phyloP scores from a whole-genome alignment of 2,888 invertebrate species.

The Pristionchus arcanus region DNA sequence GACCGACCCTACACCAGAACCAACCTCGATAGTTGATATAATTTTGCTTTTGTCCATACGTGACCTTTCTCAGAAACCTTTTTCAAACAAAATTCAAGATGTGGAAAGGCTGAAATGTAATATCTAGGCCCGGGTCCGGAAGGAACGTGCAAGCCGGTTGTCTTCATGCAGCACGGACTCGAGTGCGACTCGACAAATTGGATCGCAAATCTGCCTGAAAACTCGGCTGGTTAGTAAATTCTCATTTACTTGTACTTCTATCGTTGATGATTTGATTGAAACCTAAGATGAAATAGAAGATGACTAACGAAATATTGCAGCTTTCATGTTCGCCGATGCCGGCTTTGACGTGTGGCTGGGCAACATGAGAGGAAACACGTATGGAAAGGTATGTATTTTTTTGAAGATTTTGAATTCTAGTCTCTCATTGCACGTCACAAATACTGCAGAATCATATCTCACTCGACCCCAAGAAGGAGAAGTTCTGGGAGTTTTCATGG shows the following conservation, averaged over 20 bases:
- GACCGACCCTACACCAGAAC: too few species aligned
- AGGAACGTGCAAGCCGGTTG: constrained; percentile 66
- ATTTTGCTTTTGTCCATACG: too few species aligned
- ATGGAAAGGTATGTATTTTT: constrained; percentile 83
- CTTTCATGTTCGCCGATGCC: constrained; percentile 79
- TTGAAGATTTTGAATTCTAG: too few species aligned
- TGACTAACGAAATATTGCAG: constrained; percentile 22
- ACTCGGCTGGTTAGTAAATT: constrained; percentile 54
- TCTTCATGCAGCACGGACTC: constrained; percentile 89
- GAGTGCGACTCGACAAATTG: constrained; percentile 67
- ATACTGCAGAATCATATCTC: constrained; percentile 21
- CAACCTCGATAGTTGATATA: too few species aligned
- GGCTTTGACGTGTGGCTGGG: constrained; percentile 89
- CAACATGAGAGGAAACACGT: constrained; percentile 89
- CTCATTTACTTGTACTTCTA: too few species aligned
- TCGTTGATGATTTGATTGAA: too few species aligned
- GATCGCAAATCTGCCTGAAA: constrained; percentile 69
- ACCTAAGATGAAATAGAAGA: not conserved
- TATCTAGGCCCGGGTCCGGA: constrained; percentile 45
- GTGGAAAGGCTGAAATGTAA: too few species aligned
- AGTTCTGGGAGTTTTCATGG: constrained; percentile 81
- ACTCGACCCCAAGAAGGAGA: not conserved
- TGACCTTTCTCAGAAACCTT: too few species aligned
- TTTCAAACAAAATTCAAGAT: too few species aligned
- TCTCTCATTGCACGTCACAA: too few species aligned